Conservation (phyloP, 2,113 vertebrate species). For the Pycnonotus jocosus region DNA sequence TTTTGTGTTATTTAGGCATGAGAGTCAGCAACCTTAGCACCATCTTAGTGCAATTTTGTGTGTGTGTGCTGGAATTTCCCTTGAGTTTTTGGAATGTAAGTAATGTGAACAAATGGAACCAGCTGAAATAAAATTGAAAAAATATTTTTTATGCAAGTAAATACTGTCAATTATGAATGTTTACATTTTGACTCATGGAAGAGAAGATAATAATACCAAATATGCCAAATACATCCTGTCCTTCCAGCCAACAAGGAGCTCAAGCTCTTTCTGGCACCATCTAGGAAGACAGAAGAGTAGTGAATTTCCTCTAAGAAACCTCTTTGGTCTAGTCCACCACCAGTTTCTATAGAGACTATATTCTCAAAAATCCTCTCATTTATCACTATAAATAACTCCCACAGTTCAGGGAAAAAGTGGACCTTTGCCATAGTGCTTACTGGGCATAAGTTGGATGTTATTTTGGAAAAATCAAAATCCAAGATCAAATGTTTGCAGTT, state of each 20-base stretch:
- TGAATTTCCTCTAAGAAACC: constrained; percentile 13
- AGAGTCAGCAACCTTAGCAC: constrained; percentile 15
- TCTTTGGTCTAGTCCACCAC: constrained; percentile 16
- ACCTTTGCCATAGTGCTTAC: not conserved
- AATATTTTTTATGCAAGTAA: not conserved
- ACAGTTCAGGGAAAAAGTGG: not conserved
- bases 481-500: not conserved
- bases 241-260: not conserved
- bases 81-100: constrained; percentile 3
- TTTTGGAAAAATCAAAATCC: not conserved
- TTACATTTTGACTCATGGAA: not conserved
- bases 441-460: not conserved
- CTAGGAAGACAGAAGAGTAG: not conserved
- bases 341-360: constrained; percentile 59
- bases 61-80: constrained; percentile 1
- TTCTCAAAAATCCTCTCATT: constrained; percentile 39
- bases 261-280: constrained; percentile 1
- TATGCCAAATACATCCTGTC: not conserved
- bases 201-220: not conserved
- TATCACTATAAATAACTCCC: constrained; percentile 42
- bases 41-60: constrained; percentile 23
- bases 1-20: constrained; percentile 28
- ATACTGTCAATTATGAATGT: not conserved
- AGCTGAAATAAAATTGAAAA: not conserved
- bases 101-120: not conserved